phyloP scores from a whole-genome alignment of 2,797 vertebrate genomes.

The Aldrovandia affinis region DNA sequence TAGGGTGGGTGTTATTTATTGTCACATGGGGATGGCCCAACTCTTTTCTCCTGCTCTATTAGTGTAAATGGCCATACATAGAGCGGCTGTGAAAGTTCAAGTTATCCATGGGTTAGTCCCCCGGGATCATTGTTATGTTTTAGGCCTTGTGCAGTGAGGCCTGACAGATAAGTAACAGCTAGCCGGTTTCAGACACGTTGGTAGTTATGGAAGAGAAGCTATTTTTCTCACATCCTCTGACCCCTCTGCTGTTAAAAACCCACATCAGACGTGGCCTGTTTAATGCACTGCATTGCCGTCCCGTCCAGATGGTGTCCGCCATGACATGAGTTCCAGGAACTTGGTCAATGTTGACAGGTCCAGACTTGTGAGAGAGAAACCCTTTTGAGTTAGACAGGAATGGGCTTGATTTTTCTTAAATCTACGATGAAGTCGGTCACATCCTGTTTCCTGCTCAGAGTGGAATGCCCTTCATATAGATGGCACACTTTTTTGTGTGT shows the following conservation, averaged over 20 bases:
- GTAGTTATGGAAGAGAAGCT: neutral
- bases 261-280: neutral
- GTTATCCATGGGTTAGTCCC: neutral
- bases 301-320: too few relatives aligned
- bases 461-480: constrained; percentile 53
- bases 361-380: constrained; percentile 6
- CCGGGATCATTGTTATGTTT: constrained; percentile 2
- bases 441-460: constrained; percentile 39
- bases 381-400: neutral
- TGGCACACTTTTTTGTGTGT: constrained; percentile 56
- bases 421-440: constrained; percentile 9
- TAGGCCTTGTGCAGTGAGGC: constrained; percentile 32
- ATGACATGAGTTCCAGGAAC: neutral
- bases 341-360: neutral
- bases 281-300: neutral
- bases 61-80: constrained; percentile 2
- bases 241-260: neutral
- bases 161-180: constrained; percentile 34
- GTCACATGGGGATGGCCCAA: constrained; percentile 25
- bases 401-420: neutral
- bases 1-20: constrained; percentile 32
- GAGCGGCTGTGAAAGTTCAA: neutral
- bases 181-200: constrained; percentile 39
- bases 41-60: constrained; percentile 16
- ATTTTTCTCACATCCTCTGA: neutral